Evolutionary conservation across 2,113 vertebrate species (phyloP).

Genomic region (Paedocypris sp.): DNA sequence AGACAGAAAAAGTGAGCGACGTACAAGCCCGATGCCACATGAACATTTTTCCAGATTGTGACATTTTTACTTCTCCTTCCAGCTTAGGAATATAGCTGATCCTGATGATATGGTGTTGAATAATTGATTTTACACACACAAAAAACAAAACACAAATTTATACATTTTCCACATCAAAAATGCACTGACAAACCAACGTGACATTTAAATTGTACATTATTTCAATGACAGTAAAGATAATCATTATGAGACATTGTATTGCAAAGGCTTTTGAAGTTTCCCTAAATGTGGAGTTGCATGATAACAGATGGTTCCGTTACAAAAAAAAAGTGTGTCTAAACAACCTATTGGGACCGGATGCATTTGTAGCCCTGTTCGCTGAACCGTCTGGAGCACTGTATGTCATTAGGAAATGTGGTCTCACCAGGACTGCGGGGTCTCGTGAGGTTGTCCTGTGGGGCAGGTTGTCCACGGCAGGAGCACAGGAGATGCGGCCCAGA

Average conservation of each 20-base stretch:
- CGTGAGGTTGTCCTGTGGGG: not conserved
- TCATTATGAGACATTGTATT: too few relatives aligned
- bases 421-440: conserved; percentile 1
- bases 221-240: not conserved
- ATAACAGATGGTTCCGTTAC: conserved; percentile 2
- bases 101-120: conserved; percentile 6
- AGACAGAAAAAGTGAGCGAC: conserved; percentile 20
- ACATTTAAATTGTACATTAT: not conserved
- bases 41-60: conserved; percentile 32
- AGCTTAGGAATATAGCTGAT: conserved; percentile 27
- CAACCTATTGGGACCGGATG: not conserved
- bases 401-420: not conserved
- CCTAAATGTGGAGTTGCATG: not conserved
- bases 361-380: not conserved
- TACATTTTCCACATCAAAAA: not conserved
- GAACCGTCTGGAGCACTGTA: conserved; percentile 1
- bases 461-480: not conserved
- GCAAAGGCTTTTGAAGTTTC: too few relatives aligned
- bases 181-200: too few relatives aligned
- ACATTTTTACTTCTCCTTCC: conserved; percentile 40
- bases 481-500: not conserved
- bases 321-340: not conserved
- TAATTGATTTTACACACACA: too few relatives aligned
- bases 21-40: conserved; percentile 28
- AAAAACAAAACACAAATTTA: not conserved